Evolutionary conservation across 2,113 vertebrate species (phyloP).

Genomic region (Ciconia boyciana): DNA sequence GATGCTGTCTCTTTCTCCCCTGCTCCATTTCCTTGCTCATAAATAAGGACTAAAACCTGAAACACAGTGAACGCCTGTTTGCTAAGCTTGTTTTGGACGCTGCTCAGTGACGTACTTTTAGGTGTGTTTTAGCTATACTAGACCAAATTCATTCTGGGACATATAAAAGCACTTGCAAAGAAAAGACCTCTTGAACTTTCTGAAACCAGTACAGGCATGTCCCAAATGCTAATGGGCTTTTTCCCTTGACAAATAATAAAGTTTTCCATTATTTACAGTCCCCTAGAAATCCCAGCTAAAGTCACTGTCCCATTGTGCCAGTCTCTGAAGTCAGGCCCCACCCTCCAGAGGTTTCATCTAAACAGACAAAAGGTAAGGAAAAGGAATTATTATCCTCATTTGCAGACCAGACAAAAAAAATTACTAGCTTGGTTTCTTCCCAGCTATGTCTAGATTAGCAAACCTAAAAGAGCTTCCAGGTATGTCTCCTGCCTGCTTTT

Average conservation of each 20-base stretch:
- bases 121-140: neutral
- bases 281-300: neutral
- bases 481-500: neutral
- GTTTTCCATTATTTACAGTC: neutral
- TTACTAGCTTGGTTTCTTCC: neutral
- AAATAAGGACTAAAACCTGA: neutral
- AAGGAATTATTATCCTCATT: conserved; percentile 26
- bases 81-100: neutral
- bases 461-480: neutral
- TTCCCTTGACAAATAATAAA: neutral
- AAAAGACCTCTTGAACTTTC: conserved; percentile 25
- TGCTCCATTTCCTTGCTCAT: neutral
- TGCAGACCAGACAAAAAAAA: conserved; percentile 2
- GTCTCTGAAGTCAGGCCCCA: neutral
- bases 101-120: neutral
- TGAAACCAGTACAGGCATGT: neutral
- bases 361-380: neutral
- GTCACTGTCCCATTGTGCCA: neutral
- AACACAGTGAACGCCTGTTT: neutral
- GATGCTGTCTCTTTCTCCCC: neutral
- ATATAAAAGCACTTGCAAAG: neutral
- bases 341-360: neutral
- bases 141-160: neutral
- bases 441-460: neutral
- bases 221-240: neutral